phyloP scores from a whole-genome alignment of 1,140 invertebrate species.

The Teleopsis dalmanni region DNA sequence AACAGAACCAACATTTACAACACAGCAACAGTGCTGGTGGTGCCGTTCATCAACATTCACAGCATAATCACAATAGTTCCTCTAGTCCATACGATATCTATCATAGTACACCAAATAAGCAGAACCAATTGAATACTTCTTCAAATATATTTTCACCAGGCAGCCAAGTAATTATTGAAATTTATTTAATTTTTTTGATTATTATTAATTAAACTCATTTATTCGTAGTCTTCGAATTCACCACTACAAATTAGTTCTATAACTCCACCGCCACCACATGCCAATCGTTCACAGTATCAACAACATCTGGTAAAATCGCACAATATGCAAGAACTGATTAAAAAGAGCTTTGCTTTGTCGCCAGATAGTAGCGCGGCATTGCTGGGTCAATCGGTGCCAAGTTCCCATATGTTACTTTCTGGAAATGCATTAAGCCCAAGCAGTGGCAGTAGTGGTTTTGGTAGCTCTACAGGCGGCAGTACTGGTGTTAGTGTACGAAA shows the following conservation, averaged over 20 bases:
- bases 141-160: slow-evolving; percentile 45
- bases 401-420: slow-evolving; percentile 13
- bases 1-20: slow-evolving; percentile 24
- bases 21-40: slow-evolving; percentile 12
- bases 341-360: slow-evolving; percentile 50
- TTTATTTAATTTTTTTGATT: slow-evolving; percentile 6
- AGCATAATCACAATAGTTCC: slow-evolving; percentile 19
- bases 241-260: slow-evolving; percentile 24
- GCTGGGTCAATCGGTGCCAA: slow-evolving; percentile 54
- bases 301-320: slow-evolving; percentile 45
- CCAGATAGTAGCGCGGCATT: slow-evolving; percentile 48
- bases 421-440: slow-evolving; percentile 29
- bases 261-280: slow-evolving; percentile 44
- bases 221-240: slow-evolving; percentile 28
- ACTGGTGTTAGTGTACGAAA: slow-evolving; percentile 33
- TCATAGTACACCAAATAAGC: slow-evolving; percentile 44
- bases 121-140: slow-evolving; percentile 9
- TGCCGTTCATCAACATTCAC: background rate
- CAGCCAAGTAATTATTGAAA: slow-evolving; percentile 40
- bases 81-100: slow-evolving; percentile 45
- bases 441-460: slow-evolving; percentile 34
- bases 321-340: slow-evolving; percentile 47
- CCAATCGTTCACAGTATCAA: slow-evolving; percentile 53
- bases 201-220: slow-evolving; percentile 1
- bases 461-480: slow-evolving; percentile 21